Percentiles rank a stretch among this genome's conserved stretches.
These are phyloP conservation scores for Addax nasomaculatus DNA, from an alignment of 2,113 vertebrate genomes.

Conservation along the genomic window DNA sequence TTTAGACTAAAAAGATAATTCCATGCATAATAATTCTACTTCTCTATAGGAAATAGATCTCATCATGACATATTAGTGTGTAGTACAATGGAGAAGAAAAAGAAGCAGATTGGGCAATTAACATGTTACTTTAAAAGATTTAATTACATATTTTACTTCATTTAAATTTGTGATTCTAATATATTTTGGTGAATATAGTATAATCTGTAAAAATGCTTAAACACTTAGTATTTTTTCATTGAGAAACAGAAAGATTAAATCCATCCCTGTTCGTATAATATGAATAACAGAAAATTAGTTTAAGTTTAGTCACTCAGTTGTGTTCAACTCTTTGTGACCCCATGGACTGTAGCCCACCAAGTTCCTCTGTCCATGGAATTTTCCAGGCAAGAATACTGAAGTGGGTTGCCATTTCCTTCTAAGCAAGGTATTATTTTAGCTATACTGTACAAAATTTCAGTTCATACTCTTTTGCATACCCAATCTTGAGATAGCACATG, in stretches of 20 bases:
- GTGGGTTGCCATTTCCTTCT: neutral
- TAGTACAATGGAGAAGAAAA: neutral
- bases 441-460: neutral
- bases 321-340: neutral
- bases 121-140: neutral
- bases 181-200: neutral
- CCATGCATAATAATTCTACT: neutral
- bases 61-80: neutral
- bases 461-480: neutral
- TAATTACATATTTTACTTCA: neutral
- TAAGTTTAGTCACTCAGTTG: neutral
- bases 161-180: neutral
- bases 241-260: neutral
- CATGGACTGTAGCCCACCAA: neutral
- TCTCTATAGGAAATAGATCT: neutral
- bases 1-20: neutral
- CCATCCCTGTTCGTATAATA: neutral
- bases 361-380: too few relatives aligned
- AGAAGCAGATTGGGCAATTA: neutral
- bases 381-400: too few relatives aligned
- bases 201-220: neutral
- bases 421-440: neutral
- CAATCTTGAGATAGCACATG: neutral
- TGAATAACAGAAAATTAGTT: neutral
- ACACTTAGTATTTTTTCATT: neutral